phyloP scores from a whole-genome alignment of 1,140 invertebrate species.

The Pogonognathellus flavescens region DNA sequence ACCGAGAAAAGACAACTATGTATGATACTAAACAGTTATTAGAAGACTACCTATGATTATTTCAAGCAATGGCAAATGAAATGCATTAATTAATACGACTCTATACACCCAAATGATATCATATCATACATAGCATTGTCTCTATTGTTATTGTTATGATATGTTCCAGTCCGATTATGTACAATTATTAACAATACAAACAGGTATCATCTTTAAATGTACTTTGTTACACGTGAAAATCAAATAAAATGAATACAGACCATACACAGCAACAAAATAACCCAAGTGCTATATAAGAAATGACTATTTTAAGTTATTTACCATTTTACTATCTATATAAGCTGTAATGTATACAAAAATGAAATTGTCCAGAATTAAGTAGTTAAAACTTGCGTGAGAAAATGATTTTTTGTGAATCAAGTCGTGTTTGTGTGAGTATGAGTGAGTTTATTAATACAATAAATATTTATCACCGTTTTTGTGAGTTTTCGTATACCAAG shows the following conservation, averaged over 20 bases:
- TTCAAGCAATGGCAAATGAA: too few species aligned
- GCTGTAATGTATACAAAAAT: neutral
- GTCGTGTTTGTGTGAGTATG: too few species aligned
- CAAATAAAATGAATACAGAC: neutral
- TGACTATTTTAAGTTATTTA: conserved; percentile 3
- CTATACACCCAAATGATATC: too few species aligned
- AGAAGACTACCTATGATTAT: too few species aligned
- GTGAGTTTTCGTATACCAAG: neutral
- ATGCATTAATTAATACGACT: too few species aligned
- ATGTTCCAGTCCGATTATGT: neutral
- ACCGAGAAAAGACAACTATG: conserved; percentile 25
- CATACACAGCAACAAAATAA: neutral
- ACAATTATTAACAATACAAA: neutral
- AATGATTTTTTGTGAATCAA: neutral
- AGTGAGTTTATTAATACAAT: too few species aligned
- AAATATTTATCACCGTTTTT: neutral
- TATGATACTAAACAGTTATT: too few species aligned
- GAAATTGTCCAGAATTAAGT: neutral
- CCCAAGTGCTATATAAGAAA: conserved; percentile 6
- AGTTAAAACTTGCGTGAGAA: neutral
- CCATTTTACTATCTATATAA: neutral
- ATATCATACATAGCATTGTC: too few species aligned
- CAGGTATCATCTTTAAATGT: neutral
- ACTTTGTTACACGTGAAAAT: neutral
- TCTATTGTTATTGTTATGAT: neutral